Base-by-base conservation (phyloP, 2,888 invertebrate genomes). In the Spicauda simplicius region DNA sequence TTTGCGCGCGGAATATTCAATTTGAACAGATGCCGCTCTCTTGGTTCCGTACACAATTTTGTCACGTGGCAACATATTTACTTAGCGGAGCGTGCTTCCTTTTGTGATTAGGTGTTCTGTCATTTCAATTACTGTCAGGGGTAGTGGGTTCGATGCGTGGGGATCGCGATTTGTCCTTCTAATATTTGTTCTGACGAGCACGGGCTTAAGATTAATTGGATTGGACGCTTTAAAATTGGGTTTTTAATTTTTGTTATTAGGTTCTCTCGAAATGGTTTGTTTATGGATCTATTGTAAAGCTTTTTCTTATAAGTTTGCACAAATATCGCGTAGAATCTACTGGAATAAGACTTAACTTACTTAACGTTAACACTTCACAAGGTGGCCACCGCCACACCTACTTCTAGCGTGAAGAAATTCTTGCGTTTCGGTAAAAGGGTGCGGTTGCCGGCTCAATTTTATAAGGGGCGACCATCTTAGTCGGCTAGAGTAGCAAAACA, bases 1-100 rank as follows among this genome's bases (percentile, higher is more conserved):
- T 64, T 61, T 57, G 19, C 55, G 33, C 16, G 18, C 53, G n/a
- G 65, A 59, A 70, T 68, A 70, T 70, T 70, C 68, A 73, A 69
- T 73, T 71, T 55, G 33, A 68, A 68, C 70, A 68, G 64, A 70
- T 70, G 70, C 64, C 62, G 41, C 57, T 67, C 67, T 64, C 55
- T 69, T 64, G 48, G 18, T 25, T 59, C 41, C 54, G 53, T 54
- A 60, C 59, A 65, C 65, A 60, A 66, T 60, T 66, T 55, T 50
- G 66, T 61, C 66, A 37, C 66, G 59, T 61, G 66, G 60, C 60
- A 66, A 61, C 66, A 66, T 66, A 66, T 66, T 66, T 66, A 66
- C 60, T 66, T 50, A 61, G 20, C 60, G 66, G 55, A 16, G 66
- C 66, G 66, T 66, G 66, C 66, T 55, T 66, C 66, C 66, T 54